phyloP scores from a whole-genome alignment of 2,797 vertebrate species.

The Leptodactylus fallax region DNA sequence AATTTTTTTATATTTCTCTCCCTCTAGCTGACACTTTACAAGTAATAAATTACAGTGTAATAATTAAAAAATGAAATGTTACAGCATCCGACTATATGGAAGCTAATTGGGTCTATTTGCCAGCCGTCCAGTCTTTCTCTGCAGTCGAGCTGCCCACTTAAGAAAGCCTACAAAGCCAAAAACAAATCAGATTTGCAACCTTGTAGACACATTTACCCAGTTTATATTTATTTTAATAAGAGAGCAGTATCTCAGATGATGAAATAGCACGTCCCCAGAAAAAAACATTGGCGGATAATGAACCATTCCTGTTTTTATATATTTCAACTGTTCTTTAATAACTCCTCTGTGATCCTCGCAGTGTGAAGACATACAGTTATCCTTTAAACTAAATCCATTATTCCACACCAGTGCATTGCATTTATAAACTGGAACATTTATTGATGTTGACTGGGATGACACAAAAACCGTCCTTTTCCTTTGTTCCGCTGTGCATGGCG shows the following conservation, averaged over 20 bases:
- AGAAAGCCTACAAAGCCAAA: constrained; percentile 18
- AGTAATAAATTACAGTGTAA: constrained; percentile 13
- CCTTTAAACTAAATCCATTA: constrained; percentile 62
- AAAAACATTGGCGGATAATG: constrained; percentile 56
- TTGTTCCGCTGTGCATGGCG: neutral
- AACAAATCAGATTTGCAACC: constrained; percentile 35
- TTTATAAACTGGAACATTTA: constrained; percentile 59
- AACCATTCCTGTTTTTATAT: constrained; percentile 58
- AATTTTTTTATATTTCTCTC: neutral
- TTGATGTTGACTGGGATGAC: constrained; percentile 57
- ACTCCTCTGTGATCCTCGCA: constrained; percentile 51
- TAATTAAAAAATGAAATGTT: constrained; percentile 8
- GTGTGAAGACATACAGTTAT: constrained; percentile 54
- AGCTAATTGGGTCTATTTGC: neutral
- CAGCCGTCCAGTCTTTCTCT: constrained; percentile 11
- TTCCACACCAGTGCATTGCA: constrained; percentile 55
- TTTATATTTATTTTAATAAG: constrained; percentile 54
- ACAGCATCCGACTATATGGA: neutral
- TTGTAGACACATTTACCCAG: constrained; percentile 19
- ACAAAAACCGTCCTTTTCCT: constrained; percentile 31
- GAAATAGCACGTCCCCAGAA: constrained; percentile 7
- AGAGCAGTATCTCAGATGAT: constrained; percentile 33
- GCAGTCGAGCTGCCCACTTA: neutral
- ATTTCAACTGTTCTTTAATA: constrained; percentile 59
- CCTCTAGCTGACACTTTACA: neutral